Conservation (phyloP, 2,113 vertebrate genomes). For the Ptilonorhynchus violaceus region DNA sequence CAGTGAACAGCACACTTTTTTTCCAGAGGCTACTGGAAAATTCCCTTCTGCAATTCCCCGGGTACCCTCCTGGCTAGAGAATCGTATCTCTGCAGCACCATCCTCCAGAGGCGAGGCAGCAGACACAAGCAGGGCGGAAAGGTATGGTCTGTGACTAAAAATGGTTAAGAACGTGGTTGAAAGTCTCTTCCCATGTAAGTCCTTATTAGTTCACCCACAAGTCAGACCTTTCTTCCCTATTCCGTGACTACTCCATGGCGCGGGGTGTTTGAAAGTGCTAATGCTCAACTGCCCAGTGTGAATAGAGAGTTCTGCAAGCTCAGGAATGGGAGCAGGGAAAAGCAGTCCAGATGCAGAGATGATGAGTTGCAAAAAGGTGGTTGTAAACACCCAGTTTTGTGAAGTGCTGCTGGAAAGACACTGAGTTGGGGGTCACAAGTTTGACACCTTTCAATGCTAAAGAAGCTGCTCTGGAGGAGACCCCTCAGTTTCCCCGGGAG, state of each 20-base stretch:
- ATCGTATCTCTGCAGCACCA: not conserved
- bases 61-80: not conserved
- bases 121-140: not conserved
- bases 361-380: not conserved
- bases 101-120: not conserved
- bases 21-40: not conserved
- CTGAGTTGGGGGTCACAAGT: not conserved
- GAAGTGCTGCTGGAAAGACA: not conserved
- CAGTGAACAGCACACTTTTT: not conserved
- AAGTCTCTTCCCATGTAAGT: not conserved
- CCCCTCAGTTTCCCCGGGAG: not conserved
- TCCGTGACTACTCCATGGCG: not conserved
- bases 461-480: not conserved
- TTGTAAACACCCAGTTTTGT: not conserved
- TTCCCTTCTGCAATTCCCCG: not conserved
- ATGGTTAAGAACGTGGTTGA: not conserved
- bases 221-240: not conserved
- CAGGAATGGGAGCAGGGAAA: not conserved
- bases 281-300: not conserved
- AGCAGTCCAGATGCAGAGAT: not conserved
- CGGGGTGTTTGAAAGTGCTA: not conserved
- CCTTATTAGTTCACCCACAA: not conserved
- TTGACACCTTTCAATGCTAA: conserved; percentile 1
- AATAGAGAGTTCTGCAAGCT: not conserved
- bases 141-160: not conserved